phyloP scores from a whole-genome alignment of 2,797 vertebrate genomes.

The Corythornis leucogaster region DNA sequence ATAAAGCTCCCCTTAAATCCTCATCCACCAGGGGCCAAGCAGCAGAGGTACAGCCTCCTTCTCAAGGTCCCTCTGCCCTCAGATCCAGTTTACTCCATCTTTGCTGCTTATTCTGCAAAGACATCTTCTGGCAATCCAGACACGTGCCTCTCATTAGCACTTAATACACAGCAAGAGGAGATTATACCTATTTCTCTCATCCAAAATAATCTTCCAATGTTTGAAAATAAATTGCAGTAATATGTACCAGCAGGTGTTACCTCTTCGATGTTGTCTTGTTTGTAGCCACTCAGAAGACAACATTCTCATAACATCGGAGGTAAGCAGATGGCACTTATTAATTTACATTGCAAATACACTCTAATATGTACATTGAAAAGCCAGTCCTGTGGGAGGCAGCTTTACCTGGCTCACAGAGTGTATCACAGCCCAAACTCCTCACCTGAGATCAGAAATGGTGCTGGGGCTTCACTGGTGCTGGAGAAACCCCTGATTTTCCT shows the following conservation, averaged over 20 bases:
- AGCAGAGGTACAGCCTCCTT: background rate
- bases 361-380: background rate
- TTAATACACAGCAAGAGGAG: constrained; percentile 2
- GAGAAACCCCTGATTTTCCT: background rate
- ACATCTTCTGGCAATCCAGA: background rate
- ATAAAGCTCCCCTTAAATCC: background rate
- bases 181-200: constrained; percentile 2
- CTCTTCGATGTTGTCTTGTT: constrained; percentile 68
- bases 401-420: background rate
- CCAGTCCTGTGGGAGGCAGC: background rate
- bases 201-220: constrained; percentile 43
- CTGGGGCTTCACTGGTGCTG: background rate
- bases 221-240: constrained; percentile 67
- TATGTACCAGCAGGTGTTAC: constrained; percentile 65
- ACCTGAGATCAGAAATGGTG: background rate
- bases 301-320: constrained; percentile 58
- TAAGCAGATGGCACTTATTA: constrained; percentile 72
- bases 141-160: constrained; percentile 25
- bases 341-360: constrained; percentile 47
- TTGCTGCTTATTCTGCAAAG: background rate
- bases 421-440: background rate
- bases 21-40: accelerated
- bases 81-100: background rate
- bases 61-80: background rate
- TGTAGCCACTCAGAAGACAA: constrained; percentile 61